phyloP scores from a whole-genome alignment of 2,113 vertebrate genomes.

The Setophaga kirtlandii region DNA sequence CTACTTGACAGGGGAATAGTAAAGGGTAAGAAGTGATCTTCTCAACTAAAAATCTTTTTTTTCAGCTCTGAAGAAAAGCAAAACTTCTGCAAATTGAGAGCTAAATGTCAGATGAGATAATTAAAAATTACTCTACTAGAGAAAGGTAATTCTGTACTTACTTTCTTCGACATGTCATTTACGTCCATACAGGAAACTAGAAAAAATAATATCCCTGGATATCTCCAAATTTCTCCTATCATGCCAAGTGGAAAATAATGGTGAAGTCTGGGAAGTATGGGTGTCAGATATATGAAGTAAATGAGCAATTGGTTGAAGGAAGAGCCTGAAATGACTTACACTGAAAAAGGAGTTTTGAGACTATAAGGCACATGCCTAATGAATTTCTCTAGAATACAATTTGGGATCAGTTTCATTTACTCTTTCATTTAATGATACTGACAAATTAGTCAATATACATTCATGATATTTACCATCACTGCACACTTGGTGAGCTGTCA shows the following conservation, averaged over 20 bases:
- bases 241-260: neutral
- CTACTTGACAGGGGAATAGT: neutral
- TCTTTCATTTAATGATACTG: neutral
- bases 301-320: neutral
- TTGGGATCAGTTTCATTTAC: neutral
- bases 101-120: conserved; percentile 4
- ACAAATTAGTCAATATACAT: neutral
- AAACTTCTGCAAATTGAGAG: neutral
- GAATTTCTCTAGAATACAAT: neutral
- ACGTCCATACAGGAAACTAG: neutral
- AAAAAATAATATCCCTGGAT: neutral
- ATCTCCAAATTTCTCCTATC: neutral
- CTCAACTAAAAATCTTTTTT: neutral
- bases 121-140: neutral
- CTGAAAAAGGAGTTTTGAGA: neutral
- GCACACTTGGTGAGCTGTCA: neutral
- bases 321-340: neutral
- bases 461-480: neutral
- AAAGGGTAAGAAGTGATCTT: neutral
- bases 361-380: neutral
- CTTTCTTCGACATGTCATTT: neutral
- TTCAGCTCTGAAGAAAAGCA: neutral
- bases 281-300: neutral
- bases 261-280: neutral
- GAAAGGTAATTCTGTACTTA: neutral